A percentile compares a stretch with the other conserved stretches of the same genome.
phyloP scores from a whole-genome alignment of 2,113 vertebrate genomes.

The Brachyhypopomus gauderio region DNA sequence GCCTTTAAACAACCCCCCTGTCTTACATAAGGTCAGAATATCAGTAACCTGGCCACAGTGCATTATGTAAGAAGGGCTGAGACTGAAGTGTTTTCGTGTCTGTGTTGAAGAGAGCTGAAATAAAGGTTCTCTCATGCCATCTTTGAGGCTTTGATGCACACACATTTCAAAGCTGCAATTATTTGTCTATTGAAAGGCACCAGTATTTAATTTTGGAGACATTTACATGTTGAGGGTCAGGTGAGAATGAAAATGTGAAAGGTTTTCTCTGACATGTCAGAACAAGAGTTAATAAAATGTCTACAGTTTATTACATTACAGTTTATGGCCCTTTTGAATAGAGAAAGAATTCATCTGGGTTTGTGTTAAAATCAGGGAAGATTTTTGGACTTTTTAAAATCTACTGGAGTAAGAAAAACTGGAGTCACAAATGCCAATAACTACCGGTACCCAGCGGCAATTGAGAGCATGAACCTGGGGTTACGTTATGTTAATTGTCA shows the following conservation, averaged over 20 bases:
- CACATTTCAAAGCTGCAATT: conserved; percentile 35
- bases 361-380: too few species aligned
- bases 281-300: not conserved
- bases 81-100: conserved; percentile 23
- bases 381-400: too few species aligned
- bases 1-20: not conserved
- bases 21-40: conserved; percentile 8
- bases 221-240: conserved; percentile 27
- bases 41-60: conserved; percentile 8
- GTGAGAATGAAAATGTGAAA: conserved; percentile 5
- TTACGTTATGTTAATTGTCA: too few species aligned
- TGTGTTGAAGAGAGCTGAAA: conserved; percentile 21
- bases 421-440: too few species aligned
- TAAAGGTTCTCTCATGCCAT: conserved; percentile 3
- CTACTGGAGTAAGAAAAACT: too few species aligned
- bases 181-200: conserved; percentile 18
- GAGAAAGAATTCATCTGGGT: not conserved
- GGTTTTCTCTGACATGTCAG: not conserved
- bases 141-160: conserved; percentile 37
- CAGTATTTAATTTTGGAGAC: not conserved
- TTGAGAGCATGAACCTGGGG: too few species aligned
- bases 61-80: conserved; percentile 9
- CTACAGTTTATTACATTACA: not conserved
- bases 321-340: not conserved
- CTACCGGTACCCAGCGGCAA: too few species aligned